Percentiles rank a stretch among this genome's conserved stretches.
phyloP scores from a whole-genome alignment of 1,140 invertebrate species.

The Pygmarrhopalites habei region DNA sequence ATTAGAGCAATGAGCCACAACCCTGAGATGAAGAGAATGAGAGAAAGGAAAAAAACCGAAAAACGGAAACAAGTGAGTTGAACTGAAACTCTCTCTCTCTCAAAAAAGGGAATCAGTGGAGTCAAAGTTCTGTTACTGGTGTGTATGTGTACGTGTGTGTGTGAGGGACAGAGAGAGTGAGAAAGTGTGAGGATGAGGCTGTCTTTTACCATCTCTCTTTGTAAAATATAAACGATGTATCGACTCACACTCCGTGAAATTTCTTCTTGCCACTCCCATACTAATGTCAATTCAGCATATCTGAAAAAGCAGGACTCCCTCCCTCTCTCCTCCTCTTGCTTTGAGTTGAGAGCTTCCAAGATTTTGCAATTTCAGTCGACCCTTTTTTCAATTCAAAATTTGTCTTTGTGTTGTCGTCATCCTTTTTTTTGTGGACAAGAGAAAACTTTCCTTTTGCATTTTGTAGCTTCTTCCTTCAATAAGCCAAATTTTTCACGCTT shows the following conservation, averaged over 20 bases:
- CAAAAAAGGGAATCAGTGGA: neutral
- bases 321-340: too few species aligned
- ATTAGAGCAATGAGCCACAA: conserved; percentile 34
- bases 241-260: conserved; percentile 26
- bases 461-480: too few species aligned
- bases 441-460: too few species aligned
- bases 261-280: conserved; percentile 20
- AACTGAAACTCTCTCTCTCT: neutral
- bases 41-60: neutral
- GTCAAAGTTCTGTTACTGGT: too few species aligned
- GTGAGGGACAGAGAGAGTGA: neutral
- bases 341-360: too few species aligned
- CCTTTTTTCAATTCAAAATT: too few species aligned
- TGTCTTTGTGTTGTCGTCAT: too few species aligned
- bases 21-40: neutral
- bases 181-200: conserved; percentile 1
- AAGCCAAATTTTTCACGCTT: too few species aligned
- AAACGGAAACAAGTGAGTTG: neutral
- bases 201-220: neutral
- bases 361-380: too few species aligned
- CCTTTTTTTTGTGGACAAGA: too few species aligned
- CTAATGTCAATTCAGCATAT: conserved; percentile 25
- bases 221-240: conserved; percentile 33
- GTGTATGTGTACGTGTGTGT: too few species aligned
- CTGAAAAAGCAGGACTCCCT: too few species aligned